Conservation (phyloP, 1,140 invertebrate genomes). For the Heliconius melpomene region DNA sequence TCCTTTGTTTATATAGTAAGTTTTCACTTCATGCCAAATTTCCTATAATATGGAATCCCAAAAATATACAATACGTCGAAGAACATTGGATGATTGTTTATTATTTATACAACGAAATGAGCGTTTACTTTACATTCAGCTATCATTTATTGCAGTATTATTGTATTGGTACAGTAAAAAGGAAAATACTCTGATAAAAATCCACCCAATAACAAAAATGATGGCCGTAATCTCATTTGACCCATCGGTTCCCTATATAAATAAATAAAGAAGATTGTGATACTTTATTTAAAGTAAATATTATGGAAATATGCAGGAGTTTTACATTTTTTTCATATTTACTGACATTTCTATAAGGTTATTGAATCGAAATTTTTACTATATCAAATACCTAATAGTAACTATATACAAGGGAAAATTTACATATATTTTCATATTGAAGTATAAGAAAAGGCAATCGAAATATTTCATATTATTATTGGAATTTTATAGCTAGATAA, state of each 20-base stretch:
- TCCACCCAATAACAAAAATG: slow-evolving; percentile 9
- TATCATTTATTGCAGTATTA: not conserved
- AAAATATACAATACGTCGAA: not conserved
- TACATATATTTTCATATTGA: no score
- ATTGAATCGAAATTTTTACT: no score
- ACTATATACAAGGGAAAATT: no score
- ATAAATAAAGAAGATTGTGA: not conserved
- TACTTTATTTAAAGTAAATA: not conserved
- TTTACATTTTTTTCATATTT: not conserved
- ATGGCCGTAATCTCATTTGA: not conserved
- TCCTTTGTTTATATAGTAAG: no score
- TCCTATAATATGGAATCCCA: not conserved
- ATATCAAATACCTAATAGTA: no score
- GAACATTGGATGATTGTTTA: not conserved
- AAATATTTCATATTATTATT: no score
- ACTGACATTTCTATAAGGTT: no score
- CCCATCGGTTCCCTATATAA: not conserved
- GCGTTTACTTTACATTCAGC: not conserved
- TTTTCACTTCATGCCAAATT: no score
- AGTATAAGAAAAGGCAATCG: no score
- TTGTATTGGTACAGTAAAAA: not conserved
- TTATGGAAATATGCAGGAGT: not conserved
- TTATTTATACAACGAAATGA: not conserved
- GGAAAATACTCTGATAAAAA: slow-evolving; percentile 1
- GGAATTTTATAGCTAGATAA: no score